Evolutionary conservation across 1,140 invertebrate species (phyloP), one percentile per base, ranked within the genome.

Genomic region (Hypsibius dujardini): DNA sequence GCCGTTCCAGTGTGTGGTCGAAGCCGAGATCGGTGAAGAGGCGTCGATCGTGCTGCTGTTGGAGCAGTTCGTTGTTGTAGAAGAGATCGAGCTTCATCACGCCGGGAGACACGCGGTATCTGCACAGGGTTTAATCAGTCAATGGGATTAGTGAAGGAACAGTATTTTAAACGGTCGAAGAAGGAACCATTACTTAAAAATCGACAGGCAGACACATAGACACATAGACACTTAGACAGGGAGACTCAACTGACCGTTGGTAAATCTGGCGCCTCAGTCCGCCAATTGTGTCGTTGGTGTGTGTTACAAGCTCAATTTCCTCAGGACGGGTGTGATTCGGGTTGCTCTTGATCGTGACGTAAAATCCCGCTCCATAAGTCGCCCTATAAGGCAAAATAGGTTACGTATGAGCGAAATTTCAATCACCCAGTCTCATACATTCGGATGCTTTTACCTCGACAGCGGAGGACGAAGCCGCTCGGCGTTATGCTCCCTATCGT

Each of bases 201-300:
- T n/a, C 50, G 50, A 56, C 7, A 56, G 50, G 50, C 28, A 28
- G 28, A 28, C 28, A 28, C 28, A 28, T 28, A 28, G 28, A 28
- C 28, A 28, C 28, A 28, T 28, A 28, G 28, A 28, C 28, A 28
- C 28, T 28, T 28, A 28, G 28, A 28, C 28, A 28, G 28, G 28
- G 28, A 28, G 28, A 28, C 28, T 28, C 28, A 28, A 28, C 28
- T 28, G 28, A 28, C 28, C 28, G 28, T 28, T 28, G 28, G 28
- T 28, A 78, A 75, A 92, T 86, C 75, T 88, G 86, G 72, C 88
- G 81, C 72, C 89, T 83, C 71, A 94, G 81, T 60, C 88, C 86
- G 72, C 87, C 87, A 71, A 94, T 81, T 1, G 92, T 95, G 77
- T 97, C 93, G 78, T 96, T 95, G 69, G 87, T 89, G 80, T 98